Percentiles rank a stretch among this genome's conserved stretches.
phyloP scores from a whole-genome alignment of 2,888 invertebrate species.

The Camptogramma bilineatum region DNA sequence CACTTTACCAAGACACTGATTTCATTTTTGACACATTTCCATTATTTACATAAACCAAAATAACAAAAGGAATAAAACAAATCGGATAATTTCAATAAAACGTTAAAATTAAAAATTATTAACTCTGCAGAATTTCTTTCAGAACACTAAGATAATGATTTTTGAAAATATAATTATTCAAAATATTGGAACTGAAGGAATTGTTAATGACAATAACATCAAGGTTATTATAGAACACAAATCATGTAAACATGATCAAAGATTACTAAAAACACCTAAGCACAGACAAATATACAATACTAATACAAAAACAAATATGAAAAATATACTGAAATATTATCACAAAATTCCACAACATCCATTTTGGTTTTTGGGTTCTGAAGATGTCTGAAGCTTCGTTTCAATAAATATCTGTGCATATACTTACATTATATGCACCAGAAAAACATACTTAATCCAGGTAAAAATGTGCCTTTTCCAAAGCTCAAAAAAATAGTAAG shows the following conservation, averaged over 20 bases:
- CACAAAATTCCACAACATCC: conserved; percentile 42
- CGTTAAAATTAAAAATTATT: too few relatives aligned
- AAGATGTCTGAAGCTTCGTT: conserved; percentile 36
- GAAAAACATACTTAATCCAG: too few relatives aligned
- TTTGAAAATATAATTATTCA: too few relatives aligned
- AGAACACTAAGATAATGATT: too few relatives aligned
- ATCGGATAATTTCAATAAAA: background rate
- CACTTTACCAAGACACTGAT: conserved; percentile 33
- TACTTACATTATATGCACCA: too few relatives aligned
- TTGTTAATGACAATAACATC: too few relatives aligned
- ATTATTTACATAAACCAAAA: conserved; percentile 32
- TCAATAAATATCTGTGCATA: too few relatives aligned
- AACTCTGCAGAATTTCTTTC: too few relatives aligned
- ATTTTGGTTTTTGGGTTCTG: conserved; percentile 39
- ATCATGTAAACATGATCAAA: background rate
- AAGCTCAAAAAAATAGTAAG: too few relatives aligned
- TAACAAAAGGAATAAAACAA: background rate
- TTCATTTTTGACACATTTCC: conserved; percentile 38
- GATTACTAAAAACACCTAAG: background rate
- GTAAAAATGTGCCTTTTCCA: too few relatives aligned
- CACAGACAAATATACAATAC: background rate
- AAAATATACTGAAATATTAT: conserved; percentile 1
- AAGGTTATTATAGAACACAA: too few relatives aligned
- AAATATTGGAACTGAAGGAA: too few relatives aligned
- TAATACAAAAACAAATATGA: conserved; percentile 1